Percentiles rank a stretch among this genome's conserved stretches.
Conservation (phyloP, 2,888 invertebrate genomes). For the Leptura quadrifasciata region DNA sequence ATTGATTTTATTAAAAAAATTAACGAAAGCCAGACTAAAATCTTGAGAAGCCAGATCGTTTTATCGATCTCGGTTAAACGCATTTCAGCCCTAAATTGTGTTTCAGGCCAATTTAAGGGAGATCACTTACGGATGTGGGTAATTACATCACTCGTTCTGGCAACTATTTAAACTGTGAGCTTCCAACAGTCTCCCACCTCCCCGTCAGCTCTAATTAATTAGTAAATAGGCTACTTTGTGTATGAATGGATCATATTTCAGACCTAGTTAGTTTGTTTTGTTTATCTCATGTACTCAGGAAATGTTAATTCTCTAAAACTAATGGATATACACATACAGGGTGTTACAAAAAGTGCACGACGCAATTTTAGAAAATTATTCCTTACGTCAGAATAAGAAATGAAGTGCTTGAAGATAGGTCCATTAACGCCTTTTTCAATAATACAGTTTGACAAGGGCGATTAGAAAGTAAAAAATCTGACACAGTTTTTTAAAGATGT, state of each 20-base stretch:
- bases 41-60: neutral
- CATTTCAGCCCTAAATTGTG: constrained; percentile 21
- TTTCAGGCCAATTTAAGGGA: constrained; percentile 40
- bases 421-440: too few species aligned
- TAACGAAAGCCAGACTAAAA: neutral
- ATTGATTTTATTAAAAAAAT: neutral
- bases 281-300: neutral
- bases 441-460: too few species aligned
- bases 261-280: constrained; percentile 7
- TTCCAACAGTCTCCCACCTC: neutral
- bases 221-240: neutral
- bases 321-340: neutral
- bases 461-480: too few species aligned
- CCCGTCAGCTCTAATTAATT: neutral
- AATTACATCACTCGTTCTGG: constrained; percentile 43
- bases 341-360: too few species aligned
- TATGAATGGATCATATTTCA: constrained; percentile 7
- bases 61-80: constrained; percentile 22
- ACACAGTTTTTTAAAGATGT: too few species aligned
- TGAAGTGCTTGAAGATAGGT: too few species aligned
- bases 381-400: too few species aligned
- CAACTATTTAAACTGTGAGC: constrained; percentile 37
- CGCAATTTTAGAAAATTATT: too few species aligned
- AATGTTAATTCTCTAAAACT: neutral
- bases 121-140: constrained; percentile 48